phyloP scores from a whole-genome alignment of 2,888 invertebrate genomes.

The Synergus gifuensis region DNA sequence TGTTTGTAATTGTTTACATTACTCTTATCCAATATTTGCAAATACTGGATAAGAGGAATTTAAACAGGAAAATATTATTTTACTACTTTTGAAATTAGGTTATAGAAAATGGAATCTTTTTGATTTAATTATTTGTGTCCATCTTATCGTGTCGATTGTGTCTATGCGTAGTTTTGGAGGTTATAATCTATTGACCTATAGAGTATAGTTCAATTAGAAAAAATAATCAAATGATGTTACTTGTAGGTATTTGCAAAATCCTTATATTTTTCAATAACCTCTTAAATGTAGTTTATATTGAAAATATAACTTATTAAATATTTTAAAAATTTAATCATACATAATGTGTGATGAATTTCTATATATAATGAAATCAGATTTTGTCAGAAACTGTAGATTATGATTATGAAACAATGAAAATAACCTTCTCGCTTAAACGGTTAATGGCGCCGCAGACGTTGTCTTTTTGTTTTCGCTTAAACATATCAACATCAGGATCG shows the following conservation, averaged over 20 bases:
- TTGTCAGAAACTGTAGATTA: background rate
- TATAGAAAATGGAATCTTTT: background rate
- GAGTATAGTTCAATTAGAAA: too few relatives aligned
- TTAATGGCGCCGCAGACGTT: conserved; percentile 6
- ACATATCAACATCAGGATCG: conserved; percentile 37
- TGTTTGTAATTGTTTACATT: too few relatives aligned
- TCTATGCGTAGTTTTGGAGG: background rate
- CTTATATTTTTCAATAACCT: background rate
- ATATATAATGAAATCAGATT: background rate
- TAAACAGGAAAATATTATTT: background rate
- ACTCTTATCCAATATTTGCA: background rate
- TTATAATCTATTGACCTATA: background rate
- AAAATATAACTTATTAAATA: background rate
- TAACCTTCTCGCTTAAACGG: conserved; percentile 27
- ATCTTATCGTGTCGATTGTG: too few relatives aligned
- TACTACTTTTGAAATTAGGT: background rate
- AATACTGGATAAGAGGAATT: background rate
- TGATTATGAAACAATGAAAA: conserved; percentile 11
- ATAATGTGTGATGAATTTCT: background rate
- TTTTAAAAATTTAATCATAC: background rate
- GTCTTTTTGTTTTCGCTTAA: conserved; percentile 32
- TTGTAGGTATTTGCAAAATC: conserved; percentile 14
- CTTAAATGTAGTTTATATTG: background rate
- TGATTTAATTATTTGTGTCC: background rate
- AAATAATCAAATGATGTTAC: background rate